A percentile compares a stretch with the other conserved stretches of the same genome.
phyloP scores from a whole-genome alignment of 1,140 invertebrate genomes.

The Panagrolaimus sp. region DNA sequence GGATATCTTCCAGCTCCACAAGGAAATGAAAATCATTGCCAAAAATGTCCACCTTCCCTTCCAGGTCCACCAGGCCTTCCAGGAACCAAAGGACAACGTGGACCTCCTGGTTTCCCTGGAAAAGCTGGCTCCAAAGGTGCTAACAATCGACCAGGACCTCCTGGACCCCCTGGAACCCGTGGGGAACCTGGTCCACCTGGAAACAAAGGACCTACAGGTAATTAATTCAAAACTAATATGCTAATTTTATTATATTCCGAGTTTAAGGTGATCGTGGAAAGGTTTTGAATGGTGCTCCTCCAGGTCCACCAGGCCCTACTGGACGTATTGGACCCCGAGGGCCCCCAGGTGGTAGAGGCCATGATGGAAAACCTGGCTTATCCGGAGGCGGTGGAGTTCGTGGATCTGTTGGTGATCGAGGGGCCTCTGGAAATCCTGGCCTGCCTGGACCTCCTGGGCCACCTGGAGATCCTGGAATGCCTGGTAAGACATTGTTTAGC shows the following conservation, averaged over 20 bases:
- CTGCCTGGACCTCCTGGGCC: conserved; percentile 10
- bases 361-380: conserved; percentile 15
- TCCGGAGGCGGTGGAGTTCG: not conserved
- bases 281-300: conserved; percentile 25
- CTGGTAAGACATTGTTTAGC: no score
- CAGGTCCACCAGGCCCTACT: conserved; percentile 19
- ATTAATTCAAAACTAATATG: no score
- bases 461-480: conserved; percentile 8
- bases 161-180: not conserved
- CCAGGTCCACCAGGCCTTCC: conserved; percentile 20
- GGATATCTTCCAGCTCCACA: conserved; percentile 10
- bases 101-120: conserved; percentile 17
- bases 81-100: conserved; percentile 18
- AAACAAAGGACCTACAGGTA: not conserved
- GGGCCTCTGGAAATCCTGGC: not conserved
- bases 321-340: conserved; percentile 18
- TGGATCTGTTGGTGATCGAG: not conserved
- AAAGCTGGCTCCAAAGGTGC: not conserved
- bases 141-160: conserved; percentile 16
- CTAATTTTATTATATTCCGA: no score
- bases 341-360: conserved; percentile 3
- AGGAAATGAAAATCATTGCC: conserved; percentile 16
- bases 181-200: conserved; percentile 18
- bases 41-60: not conserved
- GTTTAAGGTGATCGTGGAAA: conserved; percentile 21